A percentile compares a stretch with the other conserved stretches of the same genome.
Evolutionary conservation across 2,797 vertebrate genomes (phyloP).

Genomic region (Lepilemur ruficaudatus): DNA sequence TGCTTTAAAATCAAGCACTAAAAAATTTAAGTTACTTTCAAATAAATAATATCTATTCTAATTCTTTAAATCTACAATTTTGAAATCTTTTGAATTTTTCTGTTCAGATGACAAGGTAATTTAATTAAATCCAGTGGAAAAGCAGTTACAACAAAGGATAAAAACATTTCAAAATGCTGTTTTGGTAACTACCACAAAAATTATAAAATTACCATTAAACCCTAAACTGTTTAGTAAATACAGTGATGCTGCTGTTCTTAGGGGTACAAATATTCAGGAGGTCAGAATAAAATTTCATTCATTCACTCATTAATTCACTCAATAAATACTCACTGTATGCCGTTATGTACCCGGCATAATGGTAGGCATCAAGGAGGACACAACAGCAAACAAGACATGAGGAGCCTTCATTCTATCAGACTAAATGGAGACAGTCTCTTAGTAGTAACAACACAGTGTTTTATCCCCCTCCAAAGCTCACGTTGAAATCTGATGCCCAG

Average conservation of each 20-base stretch:
- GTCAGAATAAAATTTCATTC: neutral
- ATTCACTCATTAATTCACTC: neutral
- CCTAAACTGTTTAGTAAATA: neutral
- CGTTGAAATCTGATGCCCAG: neutral
- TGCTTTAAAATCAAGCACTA: slow-evolving; percentile 9
- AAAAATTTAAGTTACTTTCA: neutral
- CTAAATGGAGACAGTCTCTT: neutral
- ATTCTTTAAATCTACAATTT: neutral
- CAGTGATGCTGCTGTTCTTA: neutral
- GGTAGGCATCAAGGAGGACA: neutral
- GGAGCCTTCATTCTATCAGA: neutral
- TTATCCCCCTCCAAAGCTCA: neutral
- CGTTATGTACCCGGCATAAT: neutral
- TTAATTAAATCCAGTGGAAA: neutral
- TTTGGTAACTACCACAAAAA: neutral
- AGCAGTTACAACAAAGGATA: neutral
- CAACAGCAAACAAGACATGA: neutral
- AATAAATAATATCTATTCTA: neutral
- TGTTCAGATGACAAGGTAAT: neutral
- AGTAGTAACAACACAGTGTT: neutral
- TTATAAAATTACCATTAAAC: neutral
- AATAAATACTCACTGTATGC: neutral
- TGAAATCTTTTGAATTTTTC: neutral
- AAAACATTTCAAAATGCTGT: neutral
- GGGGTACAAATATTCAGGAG: neutral